These are phyloP conservation scores for Istiophorus platypterus DNA, from an alignment of 2,113 vertebrate species.

Conservation along the genomic window DNA sequence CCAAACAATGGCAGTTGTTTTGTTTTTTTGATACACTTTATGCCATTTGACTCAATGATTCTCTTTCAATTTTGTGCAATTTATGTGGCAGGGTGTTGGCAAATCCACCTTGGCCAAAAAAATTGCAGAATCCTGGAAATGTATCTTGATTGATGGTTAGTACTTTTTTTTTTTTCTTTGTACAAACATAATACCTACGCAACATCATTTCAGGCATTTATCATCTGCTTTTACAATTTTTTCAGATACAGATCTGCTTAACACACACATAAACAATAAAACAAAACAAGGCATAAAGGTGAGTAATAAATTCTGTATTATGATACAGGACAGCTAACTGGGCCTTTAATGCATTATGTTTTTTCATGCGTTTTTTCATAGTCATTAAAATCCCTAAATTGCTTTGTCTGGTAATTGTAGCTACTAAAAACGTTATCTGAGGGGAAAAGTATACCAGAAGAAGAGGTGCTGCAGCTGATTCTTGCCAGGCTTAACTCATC, in stretches of 20 bases:
- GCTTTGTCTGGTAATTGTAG: slow-evolving; percentile 71
- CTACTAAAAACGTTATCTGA: slow-evolving; percentile 84
- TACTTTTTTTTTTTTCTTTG: neutral
- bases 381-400: neutral
- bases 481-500: slow-evolving; percentile 86
- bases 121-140: slow-evolving; percentile 89
- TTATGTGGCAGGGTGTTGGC: slow-evolving; percentile 88
- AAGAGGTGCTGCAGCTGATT: slow-evolving; percentile 88
- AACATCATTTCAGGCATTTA: neutral
- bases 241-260: slow-evolving; percentile 89
- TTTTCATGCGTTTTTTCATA: neutral
- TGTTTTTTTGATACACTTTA: neutral
- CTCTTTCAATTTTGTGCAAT: slow-evolving; percentile 11
- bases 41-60: neutral
- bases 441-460: slow-evolving; percentile 88
- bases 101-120: slow-evolving; percentile 91
- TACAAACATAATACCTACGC: neutral
- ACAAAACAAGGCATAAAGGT: slow-evolving; percentile 88
- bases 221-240: slow-evolving; percentile 52
- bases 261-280: slow-evolving; percentile 81
- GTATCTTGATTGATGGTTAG: slow-evolving; percentile 92
- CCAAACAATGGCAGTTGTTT: no score
- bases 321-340: neutral
- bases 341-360: neutral
- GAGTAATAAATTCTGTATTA: slow-evolving; percentile 29